phyloP scores from a whole-genome alignment of 2,113 vertebrate genomes.

The Ramphastos sulfuratus region DNA sequence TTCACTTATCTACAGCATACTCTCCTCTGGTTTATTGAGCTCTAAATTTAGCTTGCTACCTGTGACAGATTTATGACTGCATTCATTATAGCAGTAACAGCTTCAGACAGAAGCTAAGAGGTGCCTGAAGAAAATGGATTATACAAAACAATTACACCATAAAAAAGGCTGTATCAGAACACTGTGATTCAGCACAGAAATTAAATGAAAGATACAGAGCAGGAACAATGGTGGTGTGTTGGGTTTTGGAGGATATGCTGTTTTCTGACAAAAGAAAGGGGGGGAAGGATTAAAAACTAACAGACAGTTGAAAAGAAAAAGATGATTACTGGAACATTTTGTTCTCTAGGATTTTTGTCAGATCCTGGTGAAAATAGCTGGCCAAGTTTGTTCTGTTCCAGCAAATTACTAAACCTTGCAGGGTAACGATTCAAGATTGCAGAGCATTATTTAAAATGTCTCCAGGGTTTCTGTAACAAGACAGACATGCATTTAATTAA shows the following conservation, averaged over 20 bases:
- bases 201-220: background rate
- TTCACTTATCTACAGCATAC: background rate
- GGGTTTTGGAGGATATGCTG: background rate
- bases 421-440: background rate
- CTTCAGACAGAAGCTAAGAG: conserved; percentile 27
- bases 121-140: conserved; percentile 46
- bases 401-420: background rate
- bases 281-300: background rate
- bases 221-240: background rate
- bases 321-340: conserved; percentile 9
- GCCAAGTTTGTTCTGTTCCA: conserved; percentile 5
- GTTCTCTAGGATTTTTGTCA: conserved; percentile 38
- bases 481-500: conserved; percentile 19
- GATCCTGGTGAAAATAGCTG: conserved; percentile 18
- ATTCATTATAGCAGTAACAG: conserved; percentile 5
- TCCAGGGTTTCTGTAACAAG: conserved; percentile 8
- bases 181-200: conserved; percentile 24
- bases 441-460: conserved; percentile 1
- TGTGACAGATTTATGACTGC: conserved; percentile 32
- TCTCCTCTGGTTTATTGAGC: background rate
- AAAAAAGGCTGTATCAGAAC: background rate
- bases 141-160: conserved; percentile 22
- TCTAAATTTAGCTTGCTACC: conserved; percentile 35
- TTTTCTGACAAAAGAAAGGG: background rate
- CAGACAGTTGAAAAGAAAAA: conserved; percentile 10